Evolutionary conservation across 2,113 vertebrate genomes (phyloP), one percentile per base, ranked within the genome.

Genomic region (Chaetura pelagica): DNA sequence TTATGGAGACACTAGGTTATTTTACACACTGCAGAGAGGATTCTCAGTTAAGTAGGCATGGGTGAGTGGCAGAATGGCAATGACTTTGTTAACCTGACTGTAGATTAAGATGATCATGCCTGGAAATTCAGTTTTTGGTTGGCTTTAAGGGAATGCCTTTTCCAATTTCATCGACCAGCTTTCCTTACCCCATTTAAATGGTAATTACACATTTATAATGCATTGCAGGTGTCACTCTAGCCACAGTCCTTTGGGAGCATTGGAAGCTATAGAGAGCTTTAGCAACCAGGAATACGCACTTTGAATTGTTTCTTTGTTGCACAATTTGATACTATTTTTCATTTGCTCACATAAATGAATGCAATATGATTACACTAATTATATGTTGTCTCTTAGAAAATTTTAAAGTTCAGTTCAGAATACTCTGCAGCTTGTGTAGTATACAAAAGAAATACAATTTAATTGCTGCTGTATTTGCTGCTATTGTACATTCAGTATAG

Each of bases 141-240:
- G 93, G 95, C 84, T 95, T 32, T 87, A 77, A 93, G 94, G 94
- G 93, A 97, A 97, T 97, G 84, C 85, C 90, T 94, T 97, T 97
- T 80, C 84, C 81, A 63, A 75, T 94, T 97, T 95, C 77, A 92
- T 92, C 93, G 88, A 68, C 75, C 87, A 92, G 96, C 96, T 97
- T 97, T 97, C 87, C 86, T 93, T 94, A 51, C 79, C 57, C 96
- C 78, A 97, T 98, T 98, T 97, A 97, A 97, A 98, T 98, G 97
- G 93, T 98, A 98, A 98, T 98, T 97, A 96, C 93, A 94, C 93
- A 97, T 98, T 97, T 95, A 97, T 95, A 97, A 97, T 97, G 92
- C 97, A 97, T 93, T 90, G 94, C 97, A 97, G 97, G 89, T 96
- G 95, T 97, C 94, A 91, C 90, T 95, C 74, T 84, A 92, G 89